Conservation (phyloP, 2,888 invertebrate species). For the Polyploca ridens region DNA sequence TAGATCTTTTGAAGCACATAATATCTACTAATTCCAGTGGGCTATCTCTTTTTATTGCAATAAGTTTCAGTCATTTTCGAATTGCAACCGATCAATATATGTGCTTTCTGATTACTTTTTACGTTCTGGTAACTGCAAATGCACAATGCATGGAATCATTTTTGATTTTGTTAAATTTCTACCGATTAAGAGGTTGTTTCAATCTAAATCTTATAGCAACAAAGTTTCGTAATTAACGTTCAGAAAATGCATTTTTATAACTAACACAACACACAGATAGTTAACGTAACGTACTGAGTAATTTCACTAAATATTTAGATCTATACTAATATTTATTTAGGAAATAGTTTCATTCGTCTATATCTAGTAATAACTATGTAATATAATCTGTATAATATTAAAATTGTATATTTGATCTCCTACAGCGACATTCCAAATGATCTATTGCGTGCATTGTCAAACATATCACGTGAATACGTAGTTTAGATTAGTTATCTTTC, state of each 20-base stretch:
- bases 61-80: too few relatives aligned
- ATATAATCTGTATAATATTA: background rate
- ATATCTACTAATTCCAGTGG: background rate
- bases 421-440: slow-evolving; percentile 80
- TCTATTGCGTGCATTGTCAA: slow-evolving; percentile 43
- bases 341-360: slow-evolving; percentile 7
- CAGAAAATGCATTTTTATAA: background rate
- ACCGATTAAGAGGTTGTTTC: too few relatives aligned
- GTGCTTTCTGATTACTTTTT: too few relatives aligned
- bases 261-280: background rate
- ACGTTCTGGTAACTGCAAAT: too few relatives aligned
- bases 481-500: background rate
- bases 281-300: too few relatives aligned
- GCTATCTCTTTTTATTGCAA: too few relatives aligned
- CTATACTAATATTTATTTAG: background rate
- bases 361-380: slow-evolving; percentile 11
- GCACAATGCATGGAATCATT: too few relatives aligned
- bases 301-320: background rate
- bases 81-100: too few relatives aligned
- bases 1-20: background rate
- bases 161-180: too few relatives aligned
- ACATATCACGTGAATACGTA: slow-evolving; percentile 47
- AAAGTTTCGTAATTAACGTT: background rate
- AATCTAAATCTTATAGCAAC: too few relatives aligned
- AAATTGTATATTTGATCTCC: slow-evolving; percentile 61